A percentile compares a stretch with the other conserved stretches of the same genome.
Conservation (phyloP, 2,888 invertebrate genomes). For the Villa cingulata region DNA sequence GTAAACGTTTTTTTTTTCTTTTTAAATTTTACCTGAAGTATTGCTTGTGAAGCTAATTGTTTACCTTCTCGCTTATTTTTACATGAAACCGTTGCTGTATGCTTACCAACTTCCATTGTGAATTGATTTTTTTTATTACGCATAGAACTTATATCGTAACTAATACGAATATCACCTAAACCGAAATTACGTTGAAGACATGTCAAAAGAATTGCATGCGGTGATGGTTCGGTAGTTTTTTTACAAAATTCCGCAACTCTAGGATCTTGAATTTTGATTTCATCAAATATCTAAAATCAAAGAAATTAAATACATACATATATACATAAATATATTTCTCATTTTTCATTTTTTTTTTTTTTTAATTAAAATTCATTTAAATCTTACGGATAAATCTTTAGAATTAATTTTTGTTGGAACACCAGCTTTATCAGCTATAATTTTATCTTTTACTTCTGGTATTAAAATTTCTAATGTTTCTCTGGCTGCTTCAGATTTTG, state of each 20-base stretch:
- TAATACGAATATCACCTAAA: constrained; percentile 73
- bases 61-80: constrained; percentile 95
- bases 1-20: too few relatives aligned
- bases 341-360: constrained; percentile 10
- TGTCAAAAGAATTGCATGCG: constrained; percentile 83
- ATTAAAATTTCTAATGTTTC: constrained; percentile 82
- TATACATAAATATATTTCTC: neutral
- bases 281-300: constrained; percentile 64
- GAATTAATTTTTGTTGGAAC: constrained; percentile 32
- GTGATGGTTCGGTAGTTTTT: constrained; percentile 91
- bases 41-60: constrained; percentile 88
- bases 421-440: constrained; percentile 43
- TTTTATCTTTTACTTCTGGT: constrained; percentile 78
- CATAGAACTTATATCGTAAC: constrained; percentile 72
- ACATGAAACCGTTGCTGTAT: constrained; percentile 79
- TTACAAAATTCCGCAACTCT: constrained; percentile 88
- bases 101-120: constrained; percentile 88
- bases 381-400: constrained; percentile 42
- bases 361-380: too few relatives aligned
- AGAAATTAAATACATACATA: neutral
- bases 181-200: constrained; percentile 89
- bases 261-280: constrained; percentile 85
- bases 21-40: constrained; percentile 52
- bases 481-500: constrained; percentile 86
- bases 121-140: constrained; percentile 88